Conservation (phyloP, 2,888 invertebrate genomes). For the Labia minor region DNA sequence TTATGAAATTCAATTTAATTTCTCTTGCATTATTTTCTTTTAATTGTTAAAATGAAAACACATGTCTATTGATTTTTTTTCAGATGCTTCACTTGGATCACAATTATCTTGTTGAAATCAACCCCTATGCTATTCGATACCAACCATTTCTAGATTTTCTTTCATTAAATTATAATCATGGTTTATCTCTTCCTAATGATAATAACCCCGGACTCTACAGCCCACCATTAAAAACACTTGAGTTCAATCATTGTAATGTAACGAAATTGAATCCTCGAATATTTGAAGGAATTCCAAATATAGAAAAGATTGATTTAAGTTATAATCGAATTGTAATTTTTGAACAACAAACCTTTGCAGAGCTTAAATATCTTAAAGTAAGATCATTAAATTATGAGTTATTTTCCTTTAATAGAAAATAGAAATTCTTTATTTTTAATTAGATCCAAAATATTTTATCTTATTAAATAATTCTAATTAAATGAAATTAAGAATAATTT, state of each 20-base stretch:
- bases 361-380: neutral
- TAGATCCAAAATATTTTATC: too few relatives aligned
- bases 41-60: too few relatives aligned
- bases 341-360: neutral
- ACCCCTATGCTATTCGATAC: neutral
- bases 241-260: neutral
- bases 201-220: neutral
- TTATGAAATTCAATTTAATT: too few relatives aligned
- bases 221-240: neutral
- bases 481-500: too few relatives aligned
- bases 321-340: neutral
- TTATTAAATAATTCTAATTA: too few relatives aligned
- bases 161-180: neutral
- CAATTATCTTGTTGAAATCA: neutral
- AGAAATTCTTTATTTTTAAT: too few relatives aligned
- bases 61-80: neutral
- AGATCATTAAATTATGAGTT: too few relatives aligned
- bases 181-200: neutral
- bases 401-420: too few relatives aligned
- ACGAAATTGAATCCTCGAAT: neutral
- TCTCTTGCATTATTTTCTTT: too few relatives aligned
- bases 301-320: neutral
- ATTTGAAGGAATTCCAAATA: neutral
- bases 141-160: neutral
- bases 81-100: neutral